Evolutionary conservation across 2,797 vertebrate species (phyloP), one percentile per base, ranked within the genome.

Genomic region (Enteromius thamalakanensis): DNA sequence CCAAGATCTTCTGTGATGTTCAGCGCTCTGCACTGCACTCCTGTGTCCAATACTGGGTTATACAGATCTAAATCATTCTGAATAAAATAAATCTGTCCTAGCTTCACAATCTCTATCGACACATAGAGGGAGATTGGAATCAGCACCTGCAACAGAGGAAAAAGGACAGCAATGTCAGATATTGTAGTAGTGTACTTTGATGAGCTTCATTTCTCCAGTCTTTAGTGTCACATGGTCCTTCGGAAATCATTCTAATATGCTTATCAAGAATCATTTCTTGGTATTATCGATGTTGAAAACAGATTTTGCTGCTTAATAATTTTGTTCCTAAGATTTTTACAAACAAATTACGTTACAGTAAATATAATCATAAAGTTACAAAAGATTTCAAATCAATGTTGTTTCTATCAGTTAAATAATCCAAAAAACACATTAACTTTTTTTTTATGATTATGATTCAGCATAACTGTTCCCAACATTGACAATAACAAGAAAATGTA

Each of bases 101-200:
- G 83, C 88, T 99, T 99, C 81, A 99, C 97, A 23, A 99, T 95
- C 94, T 99, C 98, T 83, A 99, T 98, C 69, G 97, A 98, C 87
- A 99, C 97, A 69, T 99, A 99, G 8, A 99, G 94, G 37, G 98
- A 98, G 90, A 99, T 94, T 65, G 98, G 98, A 87, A 99, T 99
- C 91, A 99, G 93, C 82, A 99, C 98, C 98, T 99, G 92, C 68
- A 87, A 87, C 51, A 85, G 51, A 65, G 21, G 70, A n/a, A 85
- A 42, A 78, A 34, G 17, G 4, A 29, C 17, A 37, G 10, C 53
- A 70, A 17, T 10, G 32, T 53, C 32, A 80, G 19, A 65, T 29
- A 12, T 65, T 34, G 1, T 49, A 65, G 21, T 17, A 6, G 32
- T 8, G 21, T 11, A 55, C 17, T 53, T 74, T 5, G 58, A 3